A percentile compares a stretch with the other conserved stretches of the same genome.
These are phyloP conservation scores for Trachelipus rathkii DNA, from an alignment of 1,140 invertebrate genomes.

Conservation along the genomic window DNA sequence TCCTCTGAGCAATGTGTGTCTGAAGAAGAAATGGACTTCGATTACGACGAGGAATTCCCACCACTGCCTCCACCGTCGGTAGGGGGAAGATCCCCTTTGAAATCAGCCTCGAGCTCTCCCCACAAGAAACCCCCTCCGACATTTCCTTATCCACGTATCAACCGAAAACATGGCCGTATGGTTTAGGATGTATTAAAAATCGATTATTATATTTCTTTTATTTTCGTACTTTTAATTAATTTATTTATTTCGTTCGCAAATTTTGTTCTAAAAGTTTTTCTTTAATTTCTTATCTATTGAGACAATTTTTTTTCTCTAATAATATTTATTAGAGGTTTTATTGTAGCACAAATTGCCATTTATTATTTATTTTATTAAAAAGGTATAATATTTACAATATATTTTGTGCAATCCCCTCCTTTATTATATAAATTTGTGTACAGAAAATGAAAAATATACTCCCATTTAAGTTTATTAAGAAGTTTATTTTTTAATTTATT, in stretches of 20 bases:
- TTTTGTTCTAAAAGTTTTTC: not conserved
- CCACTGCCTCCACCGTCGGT: constrained; percentile 35
- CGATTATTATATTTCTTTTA: not conserved
- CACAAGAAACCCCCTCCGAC: not conserved
- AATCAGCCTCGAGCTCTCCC: not conserved
- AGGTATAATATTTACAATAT: not conserved
- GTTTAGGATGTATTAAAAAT: not conserved
- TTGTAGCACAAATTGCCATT: not conserved
- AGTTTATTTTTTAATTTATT: no score
- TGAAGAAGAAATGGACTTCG: constrained; percentile 44
- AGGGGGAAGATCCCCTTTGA: not conserved
- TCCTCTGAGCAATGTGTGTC: constrained; percentile 31
- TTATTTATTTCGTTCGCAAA: not conserved
- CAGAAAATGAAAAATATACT: no score
- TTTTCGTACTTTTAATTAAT: not conserved
- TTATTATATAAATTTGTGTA: no score
- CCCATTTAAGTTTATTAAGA: no score
- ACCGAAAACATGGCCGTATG: not conserved
- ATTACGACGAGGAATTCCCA: constrained; percentile 45
- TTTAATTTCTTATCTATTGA: not conserved
- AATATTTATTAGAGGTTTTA: not conserved
- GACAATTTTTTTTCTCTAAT: not conserved
- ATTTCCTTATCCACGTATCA: not conserved
- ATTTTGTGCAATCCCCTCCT: not conserved
- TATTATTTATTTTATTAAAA: not conserved